phyloP scores from a whole-genome alignment of 2,797 vertebrate genomes.

The Centroberyx gerrardi region DNA sequence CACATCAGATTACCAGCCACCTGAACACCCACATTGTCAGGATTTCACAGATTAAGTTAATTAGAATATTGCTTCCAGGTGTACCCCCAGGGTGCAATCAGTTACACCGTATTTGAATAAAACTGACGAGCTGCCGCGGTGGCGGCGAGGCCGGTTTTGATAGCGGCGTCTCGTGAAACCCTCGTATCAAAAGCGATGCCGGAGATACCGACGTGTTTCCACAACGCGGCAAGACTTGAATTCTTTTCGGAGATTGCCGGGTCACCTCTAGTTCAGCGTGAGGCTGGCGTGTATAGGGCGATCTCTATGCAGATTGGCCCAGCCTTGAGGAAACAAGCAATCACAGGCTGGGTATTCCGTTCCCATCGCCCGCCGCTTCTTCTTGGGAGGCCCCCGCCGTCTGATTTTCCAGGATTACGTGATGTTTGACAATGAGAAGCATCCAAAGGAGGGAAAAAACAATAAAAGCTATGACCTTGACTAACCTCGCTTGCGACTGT shows the following conservation, averaged over 20 bases:
- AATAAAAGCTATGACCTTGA: constrained; percentile 35
- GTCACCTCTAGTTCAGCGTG: constrained; percentile 42
- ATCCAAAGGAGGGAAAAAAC: constrained; percentile 1
- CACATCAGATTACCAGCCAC: constrained; percentile 80
- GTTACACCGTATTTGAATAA: constrained; percentile 78
- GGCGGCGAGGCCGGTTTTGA: constrained; percentile 52
- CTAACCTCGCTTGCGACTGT: constrained; percentile 10
- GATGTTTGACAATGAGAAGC: constrained; percentile 48
- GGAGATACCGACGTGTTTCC: constrained; percentile 9
- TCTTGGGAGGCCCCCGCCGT: constrained; percentile 26
- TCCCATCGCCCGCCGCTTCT: constrained; percentile 30
- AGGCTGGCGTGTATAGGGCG: constrained; percentile 21
- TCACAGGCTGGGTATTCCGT: constrained; percentile 34
- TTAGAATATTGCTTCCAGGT: constrained; percentile 85
- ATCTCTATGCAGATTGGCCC: constrained; percentile 38
- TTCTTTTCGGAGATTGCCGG: constrained; percentile 41
- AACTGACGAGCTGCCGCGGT: constrained; percentile 62
- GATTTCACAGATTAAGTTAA: constrained; percentile 83
- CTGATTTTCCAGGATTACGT: constrained; percentile 29
- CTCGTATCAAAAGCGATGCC: constrained; percentile 37
- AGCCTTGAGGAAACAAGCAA: constrained; percentile 35
- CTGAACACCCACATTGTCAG: constrained; percentile 81
- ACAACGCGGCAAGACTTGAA: not conserved
- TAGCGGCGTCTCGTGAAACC: constrained; percentile 44
- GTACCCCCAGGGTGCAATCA: constrained; percentile 77